A percentile compares a stretch with the other conserved stretches of the same genome.
These are phyloP conservation scores for Paratilapia polleni DNA, from an alignment of 2,113 vertebrate species.

Conservation along the genomic window DNA sequence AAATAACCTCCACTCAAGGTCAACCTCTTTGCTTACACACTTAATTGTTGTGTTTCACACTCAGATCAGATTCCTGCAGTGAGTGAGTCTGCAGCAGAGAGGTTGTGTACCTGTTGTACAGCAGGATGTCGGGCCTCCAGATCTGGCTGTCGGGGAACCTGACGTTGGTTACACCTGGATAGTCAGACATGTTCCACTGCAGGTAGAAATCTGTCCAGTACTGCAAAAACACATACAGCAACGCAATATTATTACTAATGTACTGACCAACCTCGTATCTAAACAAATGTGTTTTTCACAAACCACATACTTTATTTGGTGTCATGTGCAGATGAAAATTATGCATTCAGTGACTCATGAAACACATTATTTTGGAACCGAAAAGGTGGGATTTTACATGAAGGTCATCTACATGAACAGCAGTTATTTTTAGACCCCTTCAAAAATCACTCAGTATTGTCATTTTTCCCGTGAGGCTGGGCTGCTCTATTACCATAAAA, in stretches of 20 bases:
- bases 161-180: slow-evolving; percentile 90
- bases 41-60: no score
- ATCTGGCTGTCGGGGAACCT: slow-evolving; percentile 91
- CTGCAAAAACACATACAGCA: slow-evolving; percentile 69
- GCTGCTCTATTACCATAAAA: background rate
- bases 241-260: background rate
- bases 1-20: background rate
- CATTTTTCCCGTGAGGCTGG: background rate
- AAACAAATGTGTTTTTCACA: background rate
- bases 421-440: background rate
- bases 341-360: background rate
- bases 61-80: background rate
- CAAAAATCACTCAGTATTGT: background rate
- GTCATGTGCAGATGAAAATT: background rate
- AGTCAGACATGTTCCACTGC: slow-evolving; percentile 92
- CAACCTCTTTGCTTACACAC: background rate
- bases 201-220: slow-evolving; percentile 94
- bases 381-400: background rate
- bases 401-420: background rate
- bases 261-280: rapidly evolving
- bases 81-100: background rate
- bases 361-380: background rate
- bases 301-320: background rate
- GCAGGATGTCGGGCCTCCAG: slow-evolving; percentile 96
- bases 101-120: slow-evolving; percentile 90